phyloP scores from a whole-genome alignment of 2,797 vertebrate species.

The Phoeniculus purpureus region DNA sequence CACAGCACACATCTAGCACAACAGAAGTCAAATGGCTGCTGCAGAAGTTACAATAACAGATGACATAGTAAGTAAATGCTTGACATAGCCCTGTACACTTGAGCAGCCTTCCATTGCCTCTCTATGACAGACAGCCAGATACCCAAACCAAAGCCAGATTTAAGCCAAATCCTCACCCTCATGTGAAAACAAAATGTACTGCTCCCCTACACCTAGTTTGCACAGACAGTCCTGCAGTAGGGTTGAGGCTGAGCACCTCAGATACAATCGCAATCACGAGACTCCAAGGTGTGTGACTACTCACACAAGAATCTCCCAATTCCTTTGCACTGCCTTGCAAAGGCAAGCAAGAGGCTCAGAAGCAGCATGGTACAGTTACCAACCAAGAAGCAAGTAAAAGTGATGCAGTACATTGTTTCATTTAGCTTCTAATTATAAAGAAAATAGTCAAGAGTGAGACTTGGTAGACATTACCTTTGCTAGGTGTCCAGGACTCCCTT shows the following conservation, averaged over 20 bases:
- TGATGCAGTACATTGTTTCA: neutral
- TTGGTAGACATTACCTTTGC: neutral
- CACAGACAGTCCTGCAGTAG: accelerated
- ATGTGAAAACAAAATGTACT: accelerated
- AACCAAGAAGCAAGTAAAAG: neutral
- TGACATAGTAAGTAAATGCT: neutral
- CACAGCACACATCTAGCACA: too few relatives aligned
- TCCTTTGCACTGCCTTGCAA: neutral
- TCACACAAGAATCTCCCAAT: neutral
- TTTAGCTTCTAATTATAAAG: neutral
- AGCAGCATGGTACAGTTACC: accelerated
- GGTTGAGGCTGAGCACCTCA: neutral
- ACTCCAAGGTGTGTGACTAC: neutral
- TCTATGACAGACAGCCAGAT: accelerated
- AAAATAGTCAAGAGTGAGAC: neutral
- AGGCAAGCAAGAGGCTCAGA: neutral
- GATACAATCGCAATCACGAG: accelerated
- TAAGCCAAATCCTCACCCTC: neutral
- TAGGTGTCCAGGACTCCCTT: neutral
- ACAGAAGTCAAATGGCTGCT: neutral
- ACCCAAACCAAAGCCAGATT: neutral
- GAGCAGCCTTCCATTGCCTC: neutral
- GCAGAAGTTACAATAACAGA: neutral
- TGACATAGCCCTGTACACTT: accelerated
- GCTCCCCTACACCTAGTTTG: neutral